These are phyloP conservation scores for Drosophila maculinotata DNA, from an alignment of 2,888 invertebrate species.

Conservation along the genomic window DNA sequence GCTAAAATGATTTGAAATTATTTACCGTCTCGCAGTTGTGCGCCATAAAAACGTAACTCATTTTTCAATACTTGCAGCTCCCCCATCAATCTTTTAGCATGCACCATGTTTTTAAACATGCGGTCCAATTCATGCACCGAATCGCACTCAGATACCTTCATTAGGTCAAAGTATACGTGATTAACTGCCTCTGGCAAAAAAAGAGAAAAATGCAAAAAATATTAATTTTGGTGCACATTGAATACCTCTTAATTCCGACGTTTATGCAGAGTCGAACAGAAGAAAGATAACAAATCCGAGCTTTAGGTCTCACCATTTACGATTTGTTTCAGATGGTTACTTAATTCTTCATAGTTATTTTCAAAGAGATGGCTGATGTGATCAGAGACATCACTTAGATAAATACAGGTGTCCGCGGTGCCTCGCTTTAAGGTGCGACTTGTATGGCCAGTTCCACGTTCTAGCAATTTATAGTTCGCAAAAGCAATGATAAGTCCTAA, in stretches of 20 bases:
- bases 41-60: neutral
- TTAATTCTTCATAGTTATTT: neutral
- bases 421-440: neutral
- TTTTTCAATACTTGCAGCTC: neutral
- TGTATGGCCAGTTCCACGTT: neutral
- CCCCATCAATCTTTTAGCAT: neutral
- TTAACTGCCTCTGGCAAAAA: neutral
- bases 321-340: neutral
- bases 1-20: neutral
- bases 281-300: neutral
- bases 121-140: neutral
- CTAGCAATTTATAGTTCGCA: neutral
- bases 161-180: neutral
- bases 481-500: neutral
- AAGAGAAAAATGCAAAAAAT: too few relatives aligned
- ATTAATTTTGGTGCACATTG: too few relatives aligned
- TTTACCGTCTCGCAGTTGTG: neutral
- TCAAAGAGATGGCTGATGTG: slow-evolving; percentile 1
- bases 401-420: neutral
- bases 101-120: neutral
- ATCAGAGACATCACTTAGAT: neutral
- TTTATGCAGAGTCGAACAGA: too few relatives aligned
- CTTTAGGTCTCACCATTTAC: neutral
- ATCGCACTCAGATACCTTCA: neutral
- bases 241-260: too few relatives aligned